Percentiles rank a stretch among this genome's conserved stretches.
Conservation (phyloP, 2,113 vertebrate genomes). For the Polyodon spathula region DNA sequence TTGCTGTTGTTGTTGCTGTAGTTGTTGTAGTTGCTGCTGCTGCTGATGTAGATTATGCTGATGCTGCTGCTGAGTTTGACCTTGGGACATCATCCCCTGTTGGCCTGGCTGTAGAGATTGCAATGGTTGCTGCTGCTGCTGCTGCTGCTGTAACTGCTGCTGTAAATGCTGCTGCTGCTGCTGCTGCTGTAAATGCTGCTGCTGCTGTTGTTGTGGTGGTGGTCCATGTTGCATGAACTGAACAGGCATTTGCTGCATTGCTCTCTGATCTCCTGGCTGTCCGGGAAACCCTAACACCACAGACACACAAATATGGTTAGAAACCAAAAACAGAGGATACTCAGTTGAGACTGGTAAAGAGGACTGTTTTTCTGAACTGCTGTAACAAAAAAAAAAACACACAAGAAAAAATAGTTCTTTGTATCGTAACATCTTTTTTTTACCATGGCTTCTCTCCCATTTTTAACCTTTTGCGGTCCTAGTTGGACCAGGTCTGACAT, state of each 20-base stretch:
- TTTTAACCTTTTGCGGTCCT: too few relatives aligned
- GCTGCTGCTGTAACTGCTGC: conserved; percentile 34
- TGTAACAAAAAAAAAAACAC: background rate
- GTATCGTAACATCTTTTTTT: too few relatives aligned
- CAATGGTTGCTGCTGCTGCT: conserved; percentile 42
- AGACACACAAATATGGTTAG: conserved; percentile 21
- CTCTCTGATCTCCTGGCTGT: conserved; percentile 83
- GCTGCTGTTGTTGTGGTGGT: conserved; percentile 47
- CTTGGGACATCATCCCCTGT: conserved; percentile 72
- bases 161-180: conserved; percentile 36
- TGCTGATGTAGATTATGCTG: conserved; percentile 65
- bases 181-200: conserved; percentile 43
- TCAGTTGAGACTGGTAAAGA: background rate
- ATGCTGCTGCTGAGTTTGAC: conserved; percentile 62
- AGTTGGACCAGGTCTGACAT: too few relatives aligned
- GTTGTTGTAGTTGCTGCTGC: conserved; percentile 66
- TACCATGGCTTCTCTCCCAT: too few relatives aligned
- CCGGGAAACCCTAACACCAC: conserved; percentile 69
- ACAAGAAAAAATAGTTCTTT: conserved; percentile 13
- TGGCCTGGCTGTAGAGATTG: conserved; percentile 63
- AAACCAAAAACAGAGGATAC: background rate
- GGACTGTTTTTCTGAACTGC: background rate
- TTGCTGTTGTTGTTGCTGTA: conserved; percentile 56
- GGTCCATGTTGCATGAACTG: conserved; percentile 75
- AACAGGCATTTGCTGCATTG: conserved; percentile 83